Evolutionary conservation across 2,888 invertebrate species (phyloP), one percentile per base, ranked within the genome.

Genomic region (Vandiemenella viatica): DNA sequence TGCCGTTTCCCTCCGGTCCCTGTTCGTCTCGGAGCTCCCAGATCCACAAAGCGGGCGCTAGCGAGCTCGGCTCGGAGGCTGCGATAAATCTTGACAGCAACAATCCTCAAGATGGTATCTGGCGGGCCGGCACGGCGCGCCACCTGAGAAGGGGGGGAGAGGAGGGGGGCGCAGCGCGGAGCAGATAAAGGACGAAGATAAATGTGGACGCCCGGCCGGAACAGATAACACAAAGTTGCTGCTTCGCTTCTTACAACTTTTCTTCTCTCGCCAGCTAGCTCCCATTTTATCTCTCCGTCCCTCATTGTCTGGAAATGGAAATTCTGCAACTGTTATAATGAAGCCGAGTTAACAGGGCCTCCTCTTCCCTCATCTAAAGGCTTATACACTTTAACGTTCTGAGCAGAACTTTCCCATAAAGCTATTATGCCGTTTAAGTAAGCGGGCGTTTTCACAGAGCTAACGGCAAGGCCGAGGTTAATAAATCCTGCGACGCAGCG

Each of bases 91-190:
- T 51, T 45, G 45, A 43, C 50, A 50, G 53, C 48, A 53, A 55
- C 55, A 53, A 55, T 55, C 53, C 55, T 55, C 53, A 45, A 51
- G 53, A 53, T 55, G 53, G 49, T 55, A 55, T 55, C 55, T 49
- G 47, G 52, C 52, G 51, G 50, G n/a, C n/a, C n/a, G n/a, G n/a
- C n/a, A n/a, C n/a, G n/a, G n/a, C n/a, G n/a, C n/a, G n/a, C n/a
- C 55, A 55, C 55, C 55, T 55, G 55, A 55, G 52, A 51, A 46
- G 37, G 41, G 22, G 42, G 20, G 40, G 37, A 46, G 43, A 43
- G 41, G 19, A 23, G 26, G 46, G 21, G 46, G 40, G 48, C 43
- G 38, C n/a, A n/a, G n/a, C n/a, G n/a, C n/a, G n/a, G 46, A 45
- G 38, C 37, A 52, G 54, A 54, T 54, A 54, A 54, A 54, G 48